Percentiles rank a stretch among this genome's conserved stretches.
These are phyloP conservation scores for Eulimnadia texana DNA, from an alignment of 1,140 invertebrate species.

Conservation along the genomic window DNA sequence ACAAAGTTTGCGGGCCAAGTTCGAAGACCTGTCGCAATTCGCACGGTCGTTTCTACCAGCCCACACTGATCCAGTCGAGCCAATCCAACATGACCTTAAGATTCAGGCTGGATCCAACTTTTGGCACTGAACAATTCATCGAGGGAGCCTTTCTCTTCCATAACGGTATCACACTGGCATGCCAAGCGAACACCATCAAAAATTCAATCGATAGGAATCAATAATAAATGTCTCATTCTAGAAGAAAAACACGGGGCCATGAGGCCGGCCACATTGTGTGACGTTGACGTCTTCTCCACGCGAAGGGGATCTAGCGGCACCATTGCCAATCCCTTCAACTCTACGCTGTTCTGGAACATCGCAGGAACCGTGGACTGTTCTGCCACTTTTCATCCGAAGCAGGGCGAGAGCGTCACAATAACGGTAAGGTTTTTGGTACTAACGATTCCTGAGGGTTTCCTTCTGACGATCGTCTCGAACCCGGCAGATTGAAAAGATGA, in stretches of 20 bases:
- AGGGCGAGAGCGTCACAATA: background rate
- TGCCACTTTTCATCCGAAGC: constrained; percentile 9
- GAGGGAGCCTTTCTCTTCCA: constrained; percentile 15
- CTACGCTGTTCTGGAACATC: constrained; percentile 10
- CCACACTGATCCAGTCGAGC: constrained; percentile 5
- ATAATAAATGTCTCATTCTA: background rate
- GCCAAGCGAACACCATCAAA: background rate
- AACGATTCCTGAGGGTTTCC: too few relatives aligned
- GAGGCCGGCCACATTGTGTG: constrained; percentile 1
- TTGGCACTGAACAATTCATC: constrained; percentile 6
- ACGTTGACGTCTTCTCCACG: background rate
- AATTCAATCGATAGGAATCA: background rate
- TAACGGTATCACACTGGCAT: constrained; percentile 9
- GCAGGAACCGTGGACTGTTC: constrained; percentile 5
- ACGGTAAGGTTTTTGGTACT: too few relatives aligned
- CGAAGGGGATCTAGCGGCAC: background rate
- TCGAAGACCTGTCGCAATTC: constrained; percentile 8
- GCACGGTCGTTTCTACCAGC: constrained; percentile 5
- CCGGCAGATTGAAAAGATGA: background rate
- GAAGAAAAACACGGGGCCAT: constrained; percentile 7
- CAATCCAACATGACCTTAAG: constrained; percentile 2
- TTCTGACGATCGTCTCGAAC: background rate
- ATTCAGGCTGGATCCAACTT: constrained; percentile 11
- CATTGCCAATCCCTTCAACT: background rate
- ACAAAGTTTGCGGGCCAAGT: constrained; percentile 12